Evolutionary conservation across 2,113 vertebrate genomes (phyloP).

Genomic region (Brachyistius frenatus): DNA sequence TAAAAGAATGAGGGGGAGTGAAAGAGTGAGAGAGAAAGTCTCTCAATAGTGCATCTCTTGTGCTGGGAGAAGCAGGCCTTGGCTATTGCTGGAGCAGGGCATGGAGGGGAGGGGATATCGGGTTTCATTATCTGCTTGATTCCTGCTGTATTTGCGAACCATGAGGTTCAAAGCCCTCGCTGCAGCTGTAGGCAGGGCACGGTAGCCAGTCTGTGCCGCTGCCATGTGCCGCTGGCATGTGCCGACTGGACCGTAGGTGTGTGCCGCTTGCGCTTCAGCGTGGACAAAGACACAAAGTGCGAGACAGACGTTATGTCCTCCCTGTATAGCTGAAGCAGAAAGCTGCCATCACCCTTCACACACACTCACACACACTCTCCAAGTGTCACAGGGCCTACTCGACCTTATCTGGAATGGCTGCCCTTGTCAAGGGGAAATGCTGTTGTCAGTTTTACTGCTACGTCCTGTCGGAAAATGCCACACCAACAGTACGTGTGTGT

Average conservation of each 20-base stretch:
- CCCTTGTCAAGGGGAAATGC: conserved; percentile 52
- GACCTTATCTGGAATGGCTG: conserved; percentile 68
- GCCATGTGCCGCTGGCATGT: conserved; percentile 67
- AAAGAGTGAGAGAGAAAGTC: conserved; percentile 80
- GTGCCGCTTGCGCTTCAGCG: conserved; percentile 46
- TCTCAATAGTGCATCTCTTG: conserved; percentile 81
- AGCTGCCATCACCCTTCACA: conserved; percentile 9
- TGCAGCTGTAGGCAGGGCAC: conserved; percentile 66
- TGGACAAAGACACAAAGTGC: conserved; percentile 48
- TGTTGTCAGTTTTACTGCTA: conserved; percentile 47
- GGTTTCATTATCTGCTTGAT: conserved; percentile 79
- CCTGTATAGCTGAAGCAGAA: conserved; percentile 31
- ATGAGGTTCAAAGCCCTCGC: conserved; percentile 67
- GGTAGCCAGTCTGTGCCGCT: conserved; percentile 46
- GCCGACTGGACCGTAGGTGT: conserved; percentile 64
- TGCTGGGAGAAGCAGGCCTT: conserved; percentile 67
- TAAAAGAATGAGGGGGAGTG: conserved; percentile 82
- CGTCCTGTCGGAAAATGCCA: conserved; percentile 44
- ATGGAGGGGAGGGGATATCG: conserved; percentile 67
- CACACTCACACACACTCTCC: conserved; percentile 19
- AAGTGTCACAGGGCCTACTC: conserved; percentile 54
- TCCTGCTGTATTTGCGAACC: conserved; percentile 75
- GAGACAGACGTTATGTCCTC: conserved; percentile 32
- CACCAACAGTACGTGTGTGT: conserved; percentile 19
- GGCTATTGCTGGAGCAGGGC: conserved; percentile 64